Base-by-base conservation (phyloP, 1,140 invertebrate genomes). In the Globodera ellingtonae region DNA sequence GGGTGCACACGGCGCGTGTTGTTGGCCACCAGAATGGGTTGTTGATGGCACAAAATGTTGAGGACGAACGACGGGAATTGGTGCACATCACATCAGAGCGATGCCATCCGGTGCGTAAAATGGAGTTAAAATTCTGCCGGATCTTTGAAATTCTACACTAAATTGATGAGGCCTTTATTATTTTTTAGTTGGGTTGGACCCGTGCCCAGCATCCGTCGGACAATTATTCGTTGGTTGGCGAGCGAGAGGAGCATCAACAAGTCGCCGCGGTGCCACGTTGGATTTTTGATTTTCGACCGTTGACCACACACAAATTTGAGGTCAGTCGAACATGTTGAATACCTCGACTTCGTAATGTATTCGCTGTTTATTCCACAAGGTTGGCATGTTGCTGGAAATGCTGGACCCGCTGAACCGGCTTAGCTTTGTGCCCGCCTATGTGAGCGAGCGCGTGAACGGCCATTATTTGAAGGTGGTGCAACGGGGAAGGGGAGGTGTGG, bases 341-440 rank as follows among this genome's bases (percentile, higher is more conserved):
- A 35, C 3, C 35, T 35, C 35, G 1, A 35, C 35, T 35, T 35
- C 35, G 35, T 35, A 35, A 35, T 35, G 35, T 3, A 13, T 15
- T 69, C 35, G 9, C n/a, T 44, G 35, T 69, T 18, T 15, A 69
- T 21, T 44, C n/a, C 10, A 44, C 35, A 35, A 70, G 67, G 67
- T 47, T 44, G 67, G 67, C 46, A 70, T 70, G 67, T 18, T 70
- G 35, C 24, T 70, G 35, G 67, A 70, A 44, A 70, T 70, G 67
- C n/a, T 70, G 67, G 67, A 70, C 18, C 67, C 67, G 9, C 24
- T 70, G 67, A 70, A 70, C 67, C 24, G 67, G 35, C 67, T 70
- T 4, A 44, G 67, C 35, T 70, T 70, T 47, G 46, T 70, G 15
- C 67, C 67, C 35, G 67, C 67, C 24, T 70, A 70, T 70, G 67